phyloP scores from a whole-genome alignment of 1,140 invertebrate genomes.

The Lepidurus couesii region DNA sequence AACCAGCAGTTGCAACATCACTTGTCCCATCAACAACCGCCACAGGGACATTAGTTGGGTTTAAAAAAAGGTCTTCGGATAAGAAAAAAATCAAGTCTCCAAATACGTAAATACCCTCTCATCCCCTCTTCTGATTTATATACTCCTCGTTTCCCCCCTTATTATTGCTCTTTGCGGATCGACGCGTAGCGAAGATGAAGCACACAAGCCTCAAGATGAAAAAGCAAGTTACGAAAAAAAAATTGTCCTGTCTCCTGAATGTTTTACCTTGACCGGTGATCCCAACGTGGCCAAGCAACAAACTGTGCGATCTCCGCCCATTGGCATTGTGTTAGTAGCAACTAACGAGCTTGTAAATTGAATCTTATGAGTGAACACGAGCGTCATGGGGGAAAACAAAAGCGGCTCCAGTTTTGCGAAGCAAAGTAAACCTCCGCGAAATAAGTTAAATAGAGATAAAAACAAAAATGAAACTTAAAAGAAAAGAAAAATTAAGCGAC shows the following conservation, averaged over 20 bases:
- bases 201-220: not conserved
- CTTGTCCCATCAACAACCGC: constrained; percentile 26
- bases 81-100: constrained; percentile 5
- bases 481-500: not conserved
- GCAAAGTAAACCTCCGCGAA: not conserved
- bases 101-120: constrained; percentile 16
- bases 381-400: not conserved
- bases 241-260: not conserved
- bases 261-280: constrained; percentile 3
- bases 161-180: not conserved
- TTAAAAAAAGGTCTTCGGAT: not conserved
- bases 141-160: not conserved
- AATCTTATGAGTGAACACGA: constrained; percentile 4
- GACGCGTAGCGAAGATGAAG: not conserved
- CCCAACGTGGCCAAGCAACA: constrained; percentile 8
- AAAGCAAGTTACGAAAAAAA: not conserved
- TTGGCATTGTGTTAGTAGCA: not conserved
- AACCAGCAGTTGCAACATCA: constrained; percentile 30
- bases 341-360: not conserved
- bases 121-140: not conserved
- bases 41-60: not conserved
- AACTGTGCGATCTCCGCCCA: constrained; percentile 4
- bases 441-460: not conserved
- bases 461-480: too few species aligned
- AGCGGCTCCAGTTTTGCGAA: not conserved